Percentiles rank a stretch among this genome's conserved stretches.
phyloP scores from a whole-genome alignment of 2,797 vertebrate genomes.

The Intellagama lesueurii region DNA sequence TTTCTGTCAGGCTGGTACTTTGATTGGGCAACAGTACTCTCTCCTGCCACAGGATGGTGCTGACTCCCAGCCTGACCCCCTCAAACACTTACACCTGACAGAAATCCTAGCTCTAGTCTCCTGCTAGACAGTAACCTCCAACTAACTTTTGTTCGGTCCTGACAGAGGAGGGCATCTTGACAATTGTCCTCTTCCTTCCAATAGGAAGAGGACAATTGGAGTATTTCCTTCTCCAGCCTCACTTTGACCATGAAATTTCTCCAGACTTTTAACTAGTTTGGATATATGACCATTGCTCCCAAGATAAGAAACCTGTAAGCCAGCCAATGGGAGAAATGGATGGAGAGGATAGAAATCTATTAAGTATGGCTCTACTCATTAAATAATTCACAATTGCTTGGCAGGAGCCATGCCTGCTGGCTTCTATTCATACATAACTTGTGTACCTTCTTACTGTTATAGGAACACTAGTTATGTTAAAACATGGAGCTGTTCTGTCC shows the following conservation, averaged over 20 bases:
- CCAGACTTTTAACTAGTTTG: not conserved
- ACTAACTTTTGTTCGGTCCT: not conserved
- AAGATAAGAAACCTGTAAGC: not conserved
- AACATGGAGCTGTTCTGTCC: not conserved
- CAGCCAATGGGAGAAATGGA: not conserved
- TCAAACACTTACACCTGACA: not conserved
- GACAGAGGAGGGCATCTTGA: not conserved
- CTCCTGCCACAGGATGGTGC: not conserved
- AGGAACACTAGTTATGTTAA: not conserved
- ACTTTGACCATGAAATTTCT: no score
- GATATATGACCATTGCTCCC: not conserved
- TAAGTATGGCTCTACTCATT: not conserved
- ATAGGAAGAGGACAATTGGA: not conserved
- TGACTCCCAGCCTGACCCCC: not conserved
- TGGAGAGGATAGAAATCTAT: not conserved
- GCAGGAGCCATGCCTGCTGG: no score
- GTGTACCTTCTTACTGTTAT: not conserved
- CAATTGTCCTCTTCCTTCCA: no score
- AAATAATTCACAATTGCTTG: no score
- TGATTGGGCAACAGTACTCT: not conserved
- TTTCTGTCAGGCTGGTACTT: not conserved
- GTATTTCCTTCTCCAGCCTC: not conserved
- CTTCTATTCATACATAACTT: not conserved
- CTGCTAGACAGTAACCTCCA: not conserved
- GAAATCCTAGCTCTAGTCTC: not conserved